A percentile compares a stretch with the other conserved stretches of the same genome.
Evolutionary conservation across 2,888 invertebrate genomes (phyloP).

Genomic region (Phyllotreta cruciferae): DNA sequence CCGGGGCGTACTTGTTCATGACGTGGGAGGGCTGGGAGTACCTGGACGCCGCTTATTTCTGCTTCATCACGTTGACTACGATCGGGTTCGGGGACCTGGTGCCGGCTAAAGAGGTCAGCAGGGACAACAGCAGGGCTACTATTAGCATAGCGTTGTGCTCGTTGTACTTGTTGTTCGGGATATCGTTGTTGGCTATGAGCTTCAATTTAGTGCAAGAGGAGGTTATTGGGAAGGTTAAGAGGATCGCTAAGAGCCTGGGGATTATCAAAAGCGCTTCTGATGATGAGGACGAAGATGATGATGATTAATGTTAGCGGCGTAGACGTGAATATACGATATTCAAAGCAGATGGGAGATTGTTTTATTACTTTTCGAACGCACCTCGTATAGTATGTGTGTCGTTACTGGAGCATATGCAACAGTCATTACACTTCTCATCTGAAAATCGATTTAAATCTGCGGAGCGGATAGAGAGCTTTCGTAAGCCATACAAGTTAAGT

Average conservation of each 20-base stretch:
- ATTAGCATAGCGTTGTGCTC: conserved; percentile 86
- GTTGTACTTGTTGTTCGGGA: conserved; percentile 91
- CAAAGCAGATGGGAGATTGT: no score
- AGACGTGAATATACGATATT: no score
- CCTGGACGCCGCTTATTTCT: conserved; percentile 90
- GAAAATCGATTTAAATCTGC: no score
- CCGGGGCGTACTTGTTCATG: conserved; percentile 85
- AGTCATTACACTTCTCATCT: no score
- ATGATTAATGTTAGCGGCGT: not conserved
- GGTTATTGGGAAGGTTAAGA: conserved; percentile 87
- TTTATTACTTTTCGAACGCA: no score
- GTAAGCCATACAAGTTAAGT: no score
- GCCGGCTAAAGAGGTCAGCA: conserved; percentile 74
- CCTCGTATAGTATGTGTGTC: no score
- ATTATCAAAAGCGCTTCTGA: conserved; percentile 80
- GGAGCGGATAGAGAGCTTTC: no score
- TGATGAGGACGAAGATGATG: conserved; percentile 63
- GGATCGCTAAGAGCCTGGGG: conserved; percentile 84
- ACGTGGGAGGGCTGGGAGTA: conserved; percentile 88
- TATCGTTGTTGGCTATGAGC: conserved; percentile 93
- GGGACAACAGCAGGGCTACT: conserved; percentile 55
- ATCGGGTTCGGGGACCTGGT: conserved; percentile 94
- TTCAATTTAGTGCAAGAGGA: conserved; percentile 96
- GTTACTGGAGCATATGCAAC: no score
- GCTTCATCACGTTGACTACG: conserved; percentile 91